A percentile compares a stretch with the other conserved stretches of the same genome.
Evolutionary conservation across 2,797 vertebrate species (phyloP).

Genomic region (Eupleurogrammus muticus): DNA sequence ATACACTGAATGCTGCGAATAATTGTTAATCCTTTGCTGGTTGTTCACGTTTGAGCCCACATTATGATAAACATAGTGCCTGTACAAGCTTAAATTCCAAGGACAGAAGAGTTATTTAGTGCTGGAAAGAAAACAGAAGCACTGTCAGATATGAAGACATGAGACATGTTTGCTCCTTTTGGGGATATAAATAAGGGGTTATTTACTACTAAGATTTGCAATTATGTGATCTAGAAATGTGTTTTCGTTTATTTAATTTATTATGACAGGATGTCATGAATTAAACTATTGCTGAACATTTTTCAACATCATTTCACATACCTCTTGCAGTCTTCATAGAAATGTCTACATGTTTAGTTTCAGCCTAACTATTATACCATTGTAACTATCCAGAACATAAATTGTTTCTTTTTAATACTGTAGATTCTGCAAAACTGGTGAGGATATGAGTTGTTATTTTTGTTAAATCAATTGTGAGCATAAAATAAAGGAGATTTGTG

Average conservation of each 20-base stretch:
- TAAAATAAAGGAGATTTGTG: background rate
- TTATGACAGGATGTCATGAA: too few species aligned
- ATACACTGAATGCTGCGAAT: constrained; percentile 13
- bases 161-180: background rate
- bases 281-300: too few species aligned
- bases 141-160: background rate
- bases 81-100: background rate
- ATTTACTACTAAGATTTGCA: background rate
- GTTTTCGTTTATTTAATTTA: too few species aligned
- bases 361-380: too few species aligned
- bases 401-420: too few species aligned
- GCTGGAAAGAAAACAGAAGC: too few species aligned
- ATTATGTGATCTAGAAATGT: too few species aligned
- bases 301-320: background rate
- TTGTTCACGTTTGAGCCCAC: constrained; percentile 18
- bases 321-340: background rate
- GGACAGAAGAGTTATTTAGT: background rate
- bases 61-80: background rate
- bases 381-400: background rate
- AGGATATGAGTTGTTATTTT: background rate
- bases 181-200: background rate
- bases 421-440: background rate
- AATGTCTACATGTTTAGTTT: background rate
- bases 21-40: constrained; percentile 29
- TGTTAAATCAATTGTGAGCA: background rate